phyloP scores from a whole-genome alignment of 2,888 invertebrate genomes.

The Diarsia brunnea region DNA sequence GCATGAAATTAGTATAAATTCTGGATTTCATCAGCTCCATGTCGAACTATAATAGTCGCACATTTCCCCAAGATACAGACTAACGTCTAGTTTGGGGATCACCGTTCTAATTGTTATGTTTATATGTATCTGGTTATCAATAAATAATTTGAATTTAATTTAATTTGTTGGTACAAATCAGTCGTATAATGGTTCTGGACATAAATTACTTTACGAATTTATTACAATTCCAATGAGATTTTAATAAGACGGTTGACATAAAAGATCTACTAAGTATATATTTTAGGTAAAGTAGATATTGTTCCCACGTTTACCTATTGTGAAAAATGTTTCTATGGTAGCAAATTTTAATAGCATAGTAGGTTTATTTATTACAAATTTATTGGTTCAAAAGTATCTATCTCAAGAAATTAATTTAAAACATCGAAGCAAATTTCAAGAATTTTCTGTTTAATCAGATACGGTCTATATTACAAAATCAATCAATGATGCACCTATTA shows the following conservation, averaged over 20 bases:
- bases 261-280: background rate
- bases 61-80: too few relatives aligned
- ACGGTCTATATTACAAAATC: conserved; percentile 46
- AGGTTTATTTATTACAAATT: background rate
- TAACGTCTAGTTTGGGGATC: too few relatives aligned
- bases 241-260: conserved; percentile 26
- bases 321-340: background rate
- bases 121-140: too few relatives aligned
- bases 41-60: conserved; percentile 30
- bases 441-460: conserved; percentile 38
- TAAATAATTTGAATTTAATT: too few relatives aligned
- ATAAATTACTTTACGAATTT: conserved; percentile 26
- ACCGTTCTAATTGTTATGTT: too few relatives aligned
- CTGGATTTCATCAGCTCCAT: conserved; percentile 29
- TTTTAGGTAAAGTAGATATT: background rate
- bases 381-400: background rate
- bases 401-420: conserved; percentile 4
- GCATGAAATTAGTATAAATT: conserved; percentile 39
- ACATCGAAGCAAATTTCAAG: conserved; percentile 11
- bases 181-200: conserved; percentile 23
- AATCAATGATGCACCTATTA: conserved; percentile 57
- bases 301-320: conserved; percentile 27
- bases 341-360: background rate
- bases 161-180: conserved; percentile 50
- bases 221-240: conserved; percentile 25